Evolutionary conservation across 2,888 invertebrate species (phyloP).

Genomic region (Catonia carolina): DNA sequence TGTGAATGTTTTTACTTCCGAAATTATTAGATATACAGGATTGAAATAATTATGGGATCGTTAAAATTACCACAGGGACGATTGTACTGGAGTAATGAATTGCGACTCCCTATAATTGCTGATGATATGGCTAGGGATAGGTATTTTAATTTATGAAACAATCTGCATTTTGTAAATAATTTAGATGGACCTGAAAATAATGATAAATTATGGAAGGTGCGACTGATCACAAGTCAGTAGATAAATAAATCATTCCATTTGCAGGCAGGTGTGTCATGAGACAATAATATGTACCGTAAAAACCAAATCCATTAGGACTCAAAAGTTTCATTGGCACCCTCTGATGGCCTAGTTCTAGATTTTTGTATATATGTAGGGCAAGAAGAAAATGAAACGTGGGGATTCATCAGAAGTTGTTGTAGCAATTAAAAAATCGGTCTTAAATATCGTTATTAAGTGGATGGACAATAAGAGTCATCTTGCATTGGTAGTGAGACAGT

Average conservation of each 20-base stretch:
- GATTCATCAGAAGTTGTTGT: not conserved
- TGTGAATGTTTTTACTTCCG: not conserved
- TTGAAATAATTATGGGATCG: constrained; percentile 10
- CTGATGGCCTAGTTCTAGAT: constrained; percentile 7
- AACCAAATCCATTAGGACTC: constrained; percentile 10
- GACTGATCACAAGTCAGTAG: constrained; percentile 3
- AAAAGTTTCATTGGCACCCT: constrained; percentile 5
- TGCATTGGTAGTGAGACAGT: constrained; percentile 1
- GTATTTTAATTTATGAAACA: constrained; percentile 6
- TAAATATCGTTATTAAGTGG: constrained; percentile 7
- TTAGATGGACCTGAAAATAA: not conserved
- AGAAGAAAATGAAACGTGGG: constrained; percentile 8
- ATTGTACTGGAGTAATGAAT: constrained; percentile 8
- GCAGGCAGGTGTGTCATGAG: constrained; percentile 2
- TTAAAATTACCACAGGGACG: constrained; percentile 5
- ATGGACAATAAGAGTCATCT: constrained; percentile 10
- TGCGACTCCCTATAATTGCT: not conserved
- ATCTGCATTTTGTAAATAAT: constrained; percentile 12
- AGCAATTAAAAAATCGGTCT: not conserved
- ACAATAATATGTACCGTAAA: constrained; percentile 6
- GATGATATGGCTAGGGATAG: constrained; percentile 6
- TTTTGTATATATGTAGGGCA: constrained; percentile 3
- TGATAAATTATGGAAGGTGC: constrained; percentile 15
- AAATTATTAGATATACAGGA: constrained; percentile 8
- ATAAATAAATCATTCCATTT: constrained; percentile 11